phyloP scores from a whole-genome alignment of 2,797 vertebrate genomes.

The Oreochromis mossambicus region DNA sequence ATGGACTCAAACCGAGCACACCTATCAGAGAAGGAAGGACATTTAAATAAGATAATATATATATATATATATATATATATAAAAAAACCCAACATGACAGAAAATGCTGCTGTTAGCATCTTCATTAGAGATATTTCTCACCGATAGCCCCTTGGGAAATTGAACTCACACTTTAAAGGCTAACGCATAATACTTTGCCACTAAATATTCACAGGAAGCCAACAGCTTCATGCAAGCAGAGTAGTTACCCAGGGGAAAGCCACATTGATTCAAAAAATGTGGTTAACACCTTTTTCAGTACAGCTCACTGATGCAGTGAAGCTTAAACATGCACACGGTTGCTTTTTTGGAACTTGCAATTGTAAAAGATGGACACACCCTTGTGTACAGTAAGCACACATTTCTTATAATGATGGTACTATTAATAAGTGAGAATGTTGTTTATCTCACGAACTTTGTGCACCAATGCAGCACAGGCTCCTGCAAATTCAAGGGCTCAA shows the following conservation, averaged over 20 bases:
- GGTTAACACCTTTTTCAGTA: conserved; percentile 65
- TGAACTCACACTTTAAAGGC: conserved; percentile 12
- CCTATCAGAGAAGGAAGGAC: conserved; percentile 78
- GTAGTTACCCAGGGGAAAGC: conserved; percentile 37
- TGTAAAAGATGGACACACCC: conserved; percentile 45
- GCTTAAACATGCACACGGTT: conserved; percentile 31
- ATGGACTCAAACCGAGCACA: conserved; percentile 77
- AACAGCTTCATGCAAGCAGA: neutral
- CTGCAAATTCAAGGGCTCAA: neutral
- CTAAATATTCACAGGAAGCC: conserved; percentile 45
- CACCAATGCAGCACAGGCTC: neutral
- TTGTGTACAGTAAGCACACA: conserved; percentile 25
- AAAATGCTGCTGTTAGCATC: neutral
- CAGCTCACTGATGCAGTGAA: conserved; percentile 38
- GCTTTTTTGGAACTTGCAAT: conserved; percentile 37
- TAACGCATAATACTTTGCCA: neutral
- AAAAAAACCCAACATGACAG: accelerated
- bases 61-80: neutral
- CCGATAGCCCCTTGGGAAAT: conserved; percentile 22
- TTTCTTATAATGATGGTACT: conserved; percentile 1
- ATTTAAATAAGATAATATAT: conserved; percentile 13
- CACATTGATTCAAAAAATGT: conserved; percentile 53
- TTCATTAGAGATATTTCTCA: neutral
- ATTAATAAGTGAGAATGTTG: neutral
- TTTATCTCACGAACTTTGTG: neutral